phyloP scores from a whole-genome alignment of 2,797 vertebrate species.

The Triplophysa bombifrons region DNA sequence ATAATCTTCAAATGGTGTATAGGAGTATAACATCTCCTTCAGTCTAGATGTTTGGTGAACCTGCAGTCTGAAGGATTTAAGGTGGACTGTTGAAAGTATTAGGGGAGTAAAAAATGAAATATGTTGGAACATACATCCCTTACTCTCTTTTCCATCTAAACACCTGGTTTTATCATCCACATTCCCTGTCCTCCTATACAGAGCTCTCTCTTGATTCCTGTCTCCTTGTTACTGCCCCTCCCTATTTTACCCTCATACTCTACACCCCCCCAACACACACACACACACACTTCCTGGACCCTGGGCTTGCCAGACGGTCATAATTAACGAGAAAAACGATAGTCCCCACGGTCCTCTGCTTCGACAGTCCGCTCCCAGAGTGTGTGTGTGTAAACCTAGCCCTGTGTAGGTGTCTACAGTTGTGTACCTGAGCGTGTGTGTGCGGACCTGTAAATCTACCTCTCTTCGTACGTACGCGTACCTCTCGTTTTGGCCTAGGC shows the following conservation, averaged over 20 bases:
- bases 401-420: slow-evolving; percentile 41
- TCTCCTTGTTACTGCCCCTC: slow-evolving; percentile 29
- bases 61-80: slow-evolving; percentile 51
- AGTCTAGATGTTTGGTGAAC: slow-evolving; percentile 34
- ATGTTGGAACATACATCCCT: slow-evolving; percentile 53
- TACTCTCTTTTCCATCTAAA: slow-evolving; percentile 73
- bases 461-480: slow-evolving; percentile 48
- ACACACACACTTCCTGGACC: slow-evolving; percentile 79
- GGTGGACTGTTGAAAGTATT: slow-evolving; percentile 47
- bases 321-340: slow-evolving; percentile 85
- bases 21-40: neutral
- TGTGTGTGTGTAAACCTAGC: slow-evolving; percentile 57
- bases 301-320: slow-evolving; percentile 79
- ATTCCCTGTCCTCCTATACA: slow-evolving; percentile 62
- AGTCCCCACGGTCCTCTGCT: slow-evolving; percentile 77
- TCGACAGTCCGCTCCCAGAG: slow-evolving; percentile 65
- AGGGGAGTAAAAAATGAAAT: slow-evolving; percentile 47
- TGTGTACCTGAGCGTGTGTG: slow-evolving; percentile 45
- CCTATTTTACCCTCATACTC: slow-evolving; percentile 43
- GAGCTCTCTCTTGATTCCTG: slow-evolving; percentile 45
- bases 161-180: slow-evolving; percentile 80
- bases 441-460: slow-evolving; percentile 38
- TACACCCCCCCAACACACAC: slow-evolving; percentile 64
- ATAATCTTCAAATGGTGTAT: neutral
- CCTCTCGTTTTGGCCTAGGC: slow-evolving; percentile 74